Percentiles rank a stretch among this genome's conserved stretches.
Evolutionary conservation across 2,888 invertebrate genomes (phyloP).

Genomic region (Tachina grossa): DNA sequence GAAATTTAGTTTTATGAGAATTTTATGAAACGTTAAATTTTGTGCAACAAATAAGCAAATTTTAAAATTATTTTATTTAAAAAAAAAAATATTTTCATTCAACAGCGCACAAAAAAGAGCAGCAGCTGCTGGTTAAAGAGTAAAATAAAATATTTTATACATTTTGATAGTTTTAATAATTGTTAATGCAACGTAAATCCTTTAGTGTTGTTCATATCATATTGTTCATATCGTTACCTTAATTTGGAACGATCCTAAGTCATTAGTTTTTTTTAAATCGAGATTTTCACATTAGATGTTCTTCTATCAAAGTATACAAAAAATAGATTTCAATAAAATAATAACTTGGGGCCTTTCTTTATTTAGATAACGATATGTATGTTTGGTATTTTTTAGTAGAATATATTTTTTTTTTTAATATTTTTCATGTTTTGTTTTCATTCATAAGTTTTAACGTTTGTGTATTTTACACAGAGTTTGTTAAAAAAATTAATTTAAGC

Average conservation of each 20-base stretch:
- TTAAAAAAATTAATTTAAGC: not conserved
- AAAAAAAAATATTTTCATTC: not conserved
- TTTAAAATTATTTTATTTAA: not conserved
- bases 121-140: not conserved
- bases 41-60: not conserved
- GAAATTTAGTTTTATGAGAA: conserved; percentile 5
- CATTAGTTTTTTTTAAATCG: too few relatives aligned
- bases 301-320: too few relatives aligned
- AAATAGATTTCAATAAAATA: too few relatives aligned
- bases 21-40: not conserved
- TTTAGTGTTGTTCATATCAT: not conserved
- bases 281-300: too few relatives aligned
- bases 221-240: too few relatives aligned
- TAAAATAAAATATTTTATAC: not conserved
- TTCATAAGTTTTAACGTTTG: conserved; percentile 10
- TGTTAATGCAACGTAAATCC: conserved; percentile 32
- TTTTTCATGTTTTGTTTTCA: conserved; percentile 17
- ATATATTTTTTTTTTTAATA: not conserved
- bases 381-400: not conserved
- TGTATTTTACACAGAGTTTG: not conserved
- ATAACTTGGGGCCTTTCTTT: too few relatives aligned
- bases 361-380: not conserved
- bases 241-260: too few relatives aligned
- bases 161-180: conserved; percentile 36
- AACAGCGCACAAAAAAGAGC: not conserved